Percentiles rank a stretch among this genome's conserved stretches.
phyloP scores from a whole-genome alignment of 2,888 invertebrate genomes.

The Limnephilus auricula region DNA sequence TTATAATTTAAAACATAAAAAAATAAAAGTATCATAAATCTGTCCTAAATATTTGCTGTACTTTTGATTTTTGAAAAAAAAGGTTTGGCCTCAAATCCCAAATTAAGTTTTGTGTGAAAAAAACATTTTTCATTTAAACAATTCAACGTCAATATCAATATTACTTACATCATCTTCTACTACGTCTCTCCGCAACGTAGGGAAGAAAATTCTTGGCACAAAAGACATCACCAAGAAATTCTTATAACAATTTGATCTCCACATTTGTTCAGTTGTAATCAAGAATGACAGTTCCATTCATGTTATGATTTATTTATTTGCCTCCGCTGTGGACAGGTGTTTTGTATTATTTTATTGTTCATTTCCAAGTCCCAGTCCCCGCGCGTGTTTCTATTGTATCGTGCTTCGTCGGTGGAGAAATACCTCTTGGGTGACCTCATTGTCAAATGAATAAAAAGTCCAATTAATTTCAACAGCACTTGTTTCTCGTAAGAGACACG shows the following conservation, averaged over 20 bases:
- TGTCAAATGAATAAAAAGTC: conserved; percentile 9
- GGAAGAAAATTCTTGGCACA: neutral
- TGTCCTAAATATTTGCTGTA: no score
- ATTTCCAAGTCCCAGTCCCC: conserved; percentile 26
- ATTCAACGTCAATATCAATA: neutral
- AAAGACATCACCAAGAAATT: neutral
- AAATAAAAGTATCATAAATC: no score
- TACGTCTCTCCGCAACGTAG: neutral
- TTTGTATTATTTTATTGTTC: neutral
- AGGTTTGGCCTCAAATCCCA: no score
- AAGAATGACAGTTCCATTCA: conserved; percentile 17
- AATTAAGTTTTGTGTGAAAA: no score
- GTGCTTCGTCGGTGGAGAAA: conserved; percentile 7
- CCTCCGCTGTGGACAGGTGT: neutral
- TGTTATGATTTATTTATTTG: conserved; percentile 38
- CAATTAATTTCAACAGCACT: conserved; percentile 37
- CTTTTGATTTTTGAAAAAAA: no score
- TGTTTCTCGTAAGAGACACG: neutral
- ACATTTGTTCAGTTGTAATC: neutral
- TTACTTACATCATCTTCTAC: neutral
- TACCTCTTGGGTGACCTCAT: conserved; percentile 39
- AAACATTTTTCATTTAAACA: no score
- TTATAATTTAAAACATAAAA: no score
- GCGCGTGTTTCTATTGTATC: conserved; percentile 30
- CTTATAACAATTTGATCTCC: conserved; percentile 10